phyloP scores from a whole-genome alignment of 2,888 invertebrate genomes.

The Dasysyrphus albostriatus region DNA sequence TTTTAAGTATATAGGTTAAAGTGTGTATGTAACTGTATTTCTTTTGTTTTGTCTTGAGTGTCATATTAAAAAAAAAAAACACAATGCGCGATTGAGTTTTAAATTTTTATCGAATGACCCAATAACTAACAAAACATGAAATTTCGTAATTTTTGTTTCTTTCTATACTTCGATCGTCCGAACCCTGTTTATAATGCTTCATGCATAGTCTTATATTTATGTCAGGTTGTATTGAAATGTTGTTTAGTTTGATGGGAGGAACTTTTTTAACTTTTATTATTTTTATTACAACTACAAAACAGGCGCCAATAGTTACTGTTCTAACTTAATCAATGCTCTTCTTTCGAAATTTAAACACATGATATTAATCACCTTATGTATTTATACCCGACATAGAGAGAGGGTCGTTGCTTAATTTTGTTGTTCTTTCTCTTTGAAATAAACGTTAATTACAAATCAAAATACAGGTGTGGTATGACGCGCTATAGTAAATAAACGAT shows the following conservation, averaged over 20 bases:
- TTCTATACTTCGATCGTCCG: not conserved
- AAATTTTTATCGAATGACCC: too few relatives aligned
- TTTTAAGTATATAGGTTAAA: too few relatives aligned
- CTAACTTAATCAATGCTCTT: not conserved
- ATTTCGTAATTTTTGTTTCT: too few relatives aligned
- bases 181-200: conserved; percentile 1
- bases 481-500: conserved; percentile 42
- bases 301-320: conserved; percentile 33
- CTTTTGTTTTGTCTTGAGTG: too few relatives aligned
- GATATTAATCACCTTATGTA: not conserved
- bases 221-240: conserved; percentile 50
- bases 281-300: not conserved
- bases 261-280: conserved; percentile 34
- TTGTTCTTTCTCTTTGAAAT: not conserved
- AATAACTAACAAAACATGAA: too few relatives aligned
- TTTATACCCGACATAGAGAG: not conserved
- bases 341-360: conserved; percentile 42
- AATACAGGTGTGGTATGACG: conserved; percentile 72
- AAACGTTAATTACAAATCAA: conserved; percentile 55
- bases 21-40: too few relatives aligned
- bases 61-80: too few relatives aligned
- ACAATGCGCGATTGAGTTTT: too few relatives aligned
- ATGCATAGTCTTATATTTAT: conserved; percentile 29
- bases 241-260: conserved; percentile 11
- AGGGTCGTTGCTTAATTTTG: not conserved